Conservation (phyloP, 2,888 invertebrate species). For the Micropterix aruncella region DNA sequence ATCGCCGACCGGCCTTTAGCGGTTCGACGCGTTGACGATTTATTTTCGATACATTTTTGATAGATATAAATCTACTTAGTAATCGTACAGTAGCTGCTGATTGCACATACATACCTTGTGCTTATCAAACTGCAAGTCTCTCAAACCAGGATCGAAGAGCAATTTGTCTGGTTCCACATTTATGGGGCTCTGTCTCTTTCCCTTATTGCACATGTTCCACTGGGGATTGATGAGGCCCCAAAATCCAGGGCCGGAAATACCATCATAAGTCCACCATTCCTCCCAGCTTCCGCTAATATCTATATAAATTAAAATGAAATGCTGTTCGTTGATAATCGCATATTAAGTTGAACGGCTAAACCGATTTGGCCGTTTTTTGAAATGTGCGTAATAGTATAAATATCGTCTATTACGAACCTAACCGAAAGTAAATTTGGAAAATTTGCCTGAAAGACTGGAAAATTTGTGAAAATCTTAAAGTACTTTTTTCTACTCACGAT, state of each 20-base stretch:
- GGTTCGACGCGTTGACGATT: constrained; percentile 1
- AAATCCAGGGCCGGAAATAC: constrained; percentile 88
- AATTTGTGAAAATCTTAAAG: no score
- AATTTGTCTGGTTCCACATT: constrained; percentile 92
- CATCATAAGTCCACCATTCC: constrained; percentile 81
- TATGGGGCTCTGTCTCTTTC: constrained; percentile 91
- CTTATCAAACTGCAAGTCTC: constrained; percentile 83
- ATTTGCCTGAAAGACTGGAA: no score
- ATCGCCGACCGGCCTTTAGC: no score
- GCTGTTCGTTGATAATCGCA: no score
- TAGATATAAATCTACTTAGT: constrained; percentile 4
- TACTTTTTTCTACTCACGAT: no score
- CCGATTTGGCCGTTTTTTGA: no score
- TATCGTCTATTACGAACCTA: no score
- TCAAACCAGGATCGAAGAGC: constrained; percentile 88
- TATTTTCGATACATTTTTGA: constrained; percentile 2
- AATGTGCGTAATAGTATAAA: no score
- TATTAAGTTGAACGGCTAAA: no score
- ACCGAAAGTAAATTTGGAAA: no score
- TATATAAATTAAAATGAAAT: no score
- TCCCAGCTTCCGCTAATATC: constrained; percentile 70
- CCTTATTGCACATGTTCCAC: constrained; percentile 96
- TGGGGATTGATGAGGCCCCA: constrained; percentile 98
- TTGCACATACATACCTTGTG: constrained; percentile 64
- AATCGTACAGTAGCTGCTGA: constrained; percentile 5